Base-by-base conservation (phyloP, 2,797 vertebrate genomes). In the Hypotaenidia okinawae region DNA sequence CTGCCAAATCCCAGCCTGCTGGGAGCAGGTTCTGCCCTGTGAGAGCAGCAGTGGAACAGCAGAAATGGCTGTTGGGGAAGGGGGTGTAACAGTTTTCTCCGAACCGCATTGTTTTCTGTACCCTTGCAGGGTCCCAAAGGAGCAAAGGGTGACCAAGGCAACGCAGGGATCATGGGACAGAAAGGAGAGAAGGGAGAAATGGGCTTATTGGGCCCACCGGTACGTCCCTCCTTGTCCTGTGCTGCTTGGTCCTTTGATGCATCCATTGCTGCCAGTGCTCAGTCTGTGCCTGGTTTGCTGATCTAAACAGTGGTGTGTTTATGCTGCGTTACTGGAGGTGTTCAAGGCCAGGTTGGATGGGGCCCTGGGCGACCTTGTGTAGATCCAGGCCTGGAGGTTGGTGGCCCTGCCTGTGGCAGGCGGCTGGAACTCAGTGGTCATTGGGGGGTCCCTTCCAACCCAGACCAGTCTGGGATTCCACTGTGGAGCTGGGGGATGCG, bases 101-200 rank as follows among this genome's bases (percentile, higher is more conserved):
- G 77, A 54, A 95, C 13, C 17, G 10, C 5, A 33, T 43, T 73
- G 58, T 93, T 69, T 94, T 86, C 28, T 96, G n/a, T 95, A 64
- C 22, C 57, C 66, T 96, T 74, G 18, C 87, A 99, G 99, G 99
- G 99, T 93, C 95, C 97, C 62, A 98, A 98, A 97, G 99, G 99
- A 87, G 97, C 97, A 5, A 97, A 97, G 74, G 99, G 99, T 72
- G 98, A 98, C 74, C 95, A 92, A 16, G 98, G 98, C 95, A 98
- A 96, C 17, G 16, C 67, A 3, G 99, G 99, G 39, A 95, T 84
- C 18, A 45, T 41, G 0, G 99, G 99, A 27, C 98, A 98, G 80
- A 99, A 98, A 97, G 99, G 99, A 91, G 99, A 99, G 93, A 98
- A 96, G 3, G 99, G 99, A 59, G 98, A 99, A 94, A 98, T 98